Percentiles rank a stretch among this genome's conserved stretches.
Evolutionary conservation across 2,888 invertebrate species (phyloP).

Genomic region (Anarsia innoxiella): DNA sequence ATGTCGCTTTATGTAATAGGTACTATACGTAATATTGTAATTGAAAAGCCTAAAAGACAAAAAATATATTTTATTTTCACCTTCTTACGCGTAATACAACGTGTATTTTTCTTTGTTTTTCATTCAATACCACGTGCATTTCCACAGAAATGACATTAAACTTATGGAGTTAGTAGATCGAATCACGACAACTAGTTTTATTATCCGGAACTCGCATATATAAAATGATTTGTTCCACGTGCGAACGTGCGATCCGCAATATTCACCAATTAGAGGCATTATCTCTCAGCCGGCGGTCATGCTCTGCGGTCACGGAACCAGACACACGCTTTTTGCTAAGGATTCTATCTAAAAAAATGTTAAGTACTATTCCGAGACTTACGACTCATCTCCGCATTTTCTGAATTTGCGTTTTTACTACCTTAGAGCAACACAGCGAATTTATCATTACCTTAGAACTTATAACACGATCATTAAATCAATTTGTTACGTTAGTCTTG

Average conservation of each 20-base stretch:
- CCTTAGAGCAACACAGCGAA: too few relatives aligned
- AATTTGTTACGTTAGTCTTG: conserved; percentile 6
- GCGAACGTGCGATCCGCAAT: conserved; percentile 38
- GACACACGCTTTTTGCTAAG: conserved; percentile 21
- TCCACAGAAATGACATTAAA: too few relatives aligned
- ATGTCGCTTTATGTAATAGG: too few relatives aligned
- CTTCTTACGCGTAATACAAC: too few relatives aligned
- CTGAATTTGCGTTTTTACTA: too few relatives aligned
- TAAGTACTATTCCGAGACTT: conserved; percentile 7
- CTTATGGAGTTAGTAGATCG: conserved; percentile 50
- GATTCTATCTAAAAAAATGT: conserved; percentile 18
- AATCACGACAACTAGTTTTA: conserved; percentile 41
- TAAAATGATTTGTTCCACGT: conserved; percentile 56
- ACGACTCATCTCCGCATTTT: conserved; percentile 6
- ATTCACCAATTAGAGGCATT: conserved; percentile 52
- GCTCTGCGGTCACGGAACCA: conserved; percentile 49
- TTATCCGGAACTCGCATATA: conserved; percentile 48
- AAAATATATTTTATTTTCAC: too few relatives aligned
- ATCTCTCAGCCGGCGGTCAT: conserved; percentile 31
- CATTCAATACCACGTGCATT: too few relatives aligned
- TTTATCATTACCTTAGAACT: too few relatives aligned
- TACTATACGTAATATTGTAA: too few relatives aligned
- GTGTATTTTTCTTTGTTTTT: too few relatives aligned
- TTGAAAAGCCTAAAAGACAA: too few relatives aligned
- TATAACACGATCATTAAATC: too few relatives aligned